Base-by-base conservation (phyloP, 1,140 invertebrate species). In the Elysia chlorotica region DNA sequence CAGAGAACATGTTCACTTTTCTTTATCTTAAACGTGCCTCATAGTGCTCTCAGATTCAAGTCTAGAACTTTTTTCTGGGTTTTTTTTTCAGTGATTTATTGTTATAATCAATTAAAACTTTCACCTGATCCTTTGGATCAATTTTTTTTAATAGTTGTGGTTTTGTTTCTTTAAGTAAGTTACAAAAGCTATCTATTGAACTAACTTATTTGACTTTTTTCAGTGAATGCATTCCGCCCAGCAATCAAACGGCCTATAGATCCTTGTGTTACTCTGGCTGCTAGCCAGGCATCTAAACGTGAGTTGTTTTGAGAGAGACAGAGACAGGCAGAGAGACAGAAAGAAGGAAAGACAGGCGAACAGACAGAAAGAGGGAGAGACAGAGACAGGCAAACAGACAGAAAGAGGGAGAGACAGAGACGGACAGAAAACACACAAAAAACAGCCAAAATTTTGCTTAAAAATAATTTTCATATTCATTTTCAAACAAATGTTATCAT, bases 221-320 rank as follows among this genome's bases (percentile, higher is more conserved):
- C 75, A 81, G 80, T 75, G 41, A 82, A 79, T 72, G 81, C 81
- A 63, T 81, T 83, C 76, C 71, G 79, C 67, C 79, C 82, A 33
- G 81, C 80, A 25, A 70, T 79, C 33, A 74, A 78, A 33, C 75
- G 78, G 59, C 69, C 76, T 54, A 59, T 54, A 30, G 66, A 62
- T 33, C 38, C 67, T 31, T 41, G 74, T 57, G 54, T 72, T 21
- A 69, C 61, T 23, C 53, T 53, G 23, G 63, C 25, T 14, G 31
- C 61, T 19, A 6, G 14, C 25, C 25, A 10, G 10, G 17, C 25
- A 25, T 28, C 25, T 25, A 28, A 59, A 59, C 25, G 25, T 59
- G 25, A n/a, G 25, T 59, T 28, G 25, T 59, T 59, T 14, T 14
- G n/a, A 48, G 10, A 48, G 10, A n/a, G n/a, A n/a, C n/a, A n/a